Evolutionary conservation across 2,113 vertebrate genomes (phyloP).

Genomic region (Lamprotornis superbus): DNA sequence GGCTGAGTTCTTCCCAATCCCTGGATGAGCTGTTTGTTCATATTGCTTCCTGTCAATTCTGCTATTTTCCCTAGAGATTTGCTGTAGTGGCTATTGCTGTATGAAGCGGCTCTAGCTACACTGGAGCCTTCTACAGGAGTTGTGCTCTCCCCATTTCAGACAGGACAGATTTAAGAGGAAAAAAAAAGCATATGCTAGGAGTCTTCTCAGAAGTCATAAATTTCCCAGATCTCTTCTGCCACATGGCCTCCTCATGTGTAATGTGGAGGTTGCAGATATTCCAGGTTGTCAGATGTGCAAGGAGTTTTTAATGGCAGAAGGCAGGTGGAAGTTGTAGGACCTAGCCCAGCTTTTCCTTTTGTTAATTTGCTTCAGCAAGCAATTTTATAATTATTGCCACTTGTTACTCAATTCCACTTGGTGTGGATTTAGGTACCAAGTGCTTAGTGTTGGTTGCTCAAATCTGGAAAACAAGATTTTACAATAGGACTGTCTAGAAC

Average conservation of each 20-base stretch:
- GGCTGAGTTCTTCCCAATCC: background rate
- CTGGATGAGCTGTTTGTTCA: background rate
- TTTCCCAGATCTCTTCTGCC: background rate
- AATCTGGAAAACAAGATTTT: background rate
- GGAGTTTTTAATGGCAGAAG: background rate
- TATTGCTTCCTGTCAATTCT: background rate
- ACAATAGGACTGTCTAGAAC: background rate
- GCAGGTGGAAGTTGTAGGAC: background rate
- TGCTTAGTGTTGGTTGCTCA: background rate
- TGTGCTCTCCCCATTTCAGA: background rate
- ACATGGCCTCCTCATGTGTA: rapidly evolving
- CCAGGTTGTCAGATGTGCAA: background rate
- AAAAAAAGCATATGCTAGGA: background rate
- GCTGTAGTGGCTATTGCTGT: background rate
- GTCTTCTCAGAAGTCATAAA: background rate
- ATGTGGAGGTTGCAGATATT: background rate
- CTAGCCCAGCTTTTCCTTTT: background rate
- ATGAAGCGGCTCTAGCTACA: background rate
- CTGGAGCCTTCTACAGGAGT: background rate
- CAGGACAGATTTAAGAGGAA: background rate
- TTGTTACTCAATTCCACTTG: background rate
- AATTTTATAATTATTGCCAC: background rate
- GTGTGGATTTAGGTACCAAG: background rate
- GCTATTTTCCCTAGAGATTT: background rate
- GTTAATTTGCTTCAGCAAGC: background rate